Percentiles rank a stretch among this genome's conserved stretches.
These are phyloP conservation scores for Hippocampus barbouri DNA, from an alignment of 2,113 vertebrate genomes.

Conservation along the genomic window DNA sequence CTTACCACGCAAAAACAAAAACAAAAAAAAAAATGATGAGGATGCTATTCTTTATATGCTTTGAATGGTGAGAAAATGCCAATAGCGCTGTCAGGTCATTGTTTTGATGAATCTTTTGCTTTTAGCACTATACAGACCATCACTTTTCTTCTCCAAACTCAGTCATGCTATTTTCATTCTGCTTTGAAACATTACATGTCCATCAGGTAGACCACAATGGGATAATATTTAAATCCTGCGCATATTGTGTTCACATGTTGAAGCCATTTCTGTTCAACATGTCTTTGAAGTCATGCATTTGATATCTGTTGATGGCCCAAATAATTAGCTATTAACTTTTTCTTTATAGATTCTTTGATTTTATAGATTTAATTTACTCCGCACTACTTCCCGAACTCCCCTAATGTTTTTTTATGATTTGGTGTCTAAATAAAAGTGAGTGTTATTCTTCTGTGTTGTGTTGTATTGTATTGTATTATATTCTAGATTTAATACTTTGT, in stretches of 20 bases:
- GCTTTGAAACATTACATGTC: slow-evolving; percentile 28
- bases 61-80: slow-evolving; percentile 36
- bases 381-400: neutral
- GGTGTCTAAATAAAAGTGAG: neutral
- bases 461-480: too few relatives aligned
- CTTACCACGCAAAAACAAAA: slow-evolving; percentile 23
- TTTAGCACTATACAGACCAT: slow-evolving; percentile 43
- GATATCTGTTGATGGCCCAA: neutral
- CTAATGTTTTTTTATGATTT: neutral
- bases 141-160: slow-evolving; percentile 24
- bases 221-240: slow-evolving; percentile 14
- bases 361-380: neutral
- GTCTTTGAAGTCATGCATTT: neutral
- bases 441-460: too few relatives aligned
- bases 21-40: slow-evolving; percentile 16
- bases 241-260: slow-evolving; percentile 14
- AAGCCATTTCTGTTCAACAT: neutral
- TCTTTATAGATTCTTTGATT: neutral
- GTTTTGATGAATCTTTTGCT: slow-evolving; percentile 44
- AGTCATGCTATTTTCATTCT: slow-evolving; percentile 31
- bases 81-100: slow-evolving; percentile 36
- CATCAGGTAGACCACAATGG: slow-evolving; percentile 14
- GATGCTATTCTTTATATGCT: slow-evolving; percentile 37
- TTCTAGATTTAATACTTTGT: too few relatives aligned
- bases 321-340: neutral